Percentiles rank a stretch among this genome's conserved stretches.
Evolutionary conservation across 2,797 vertebrate genomes (phyloP).

Genomic region (Karalla daura): DNA sequence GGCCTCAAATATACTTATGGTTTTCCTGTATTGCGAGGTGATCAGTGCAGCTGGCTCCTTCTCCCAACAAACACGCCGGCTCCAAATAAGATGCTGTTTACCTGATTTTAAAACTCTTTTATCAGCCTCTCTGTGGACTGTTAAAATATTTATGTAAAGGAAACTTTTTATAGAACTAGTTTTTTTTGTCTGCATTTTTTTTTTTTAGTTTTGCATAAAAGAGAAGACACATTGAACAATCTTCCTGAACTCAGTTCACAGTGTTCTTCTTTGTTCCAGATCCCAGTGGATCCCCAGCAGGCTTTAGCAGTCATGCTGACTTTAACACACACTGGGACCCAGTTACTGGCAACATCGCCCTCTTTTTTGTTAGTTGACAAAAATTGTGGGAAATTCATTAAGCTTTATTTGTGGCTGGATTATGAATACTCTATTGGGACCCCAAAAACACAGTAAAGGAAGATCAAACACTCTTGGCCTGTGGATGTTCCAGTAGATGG

Average conservation of each 20-base stretch:
- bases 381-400: slow-evolving; percentile 16
- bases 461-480: slow-evolving; percentile 14
- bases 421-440: slow-evolving; percentile 23
- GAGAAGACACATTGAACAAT: slow-evolving; percentile 33
- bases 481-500: background rate
- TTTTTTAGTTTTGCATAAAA: slow-evolving; percentile 44
- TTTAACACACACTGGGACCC: slow-evolving; percentile 32
- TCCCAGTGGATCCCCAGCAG: slow-evolving; percentile 16
- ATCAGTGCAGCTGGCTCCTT: slow-evolving; percentile 32
- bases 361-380: slow-evolving; percentile 11
- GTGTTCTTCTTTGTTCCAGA: slow-evolving; percentile 27
- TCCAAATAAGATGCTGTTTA: slow-evolving; percentile 60
- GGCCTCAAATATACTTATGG: slow-evolving; percentile 45
- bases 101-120: slow-evolving; percentile 57
- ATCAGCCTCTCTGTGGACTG: slow-evolving; percentile 29
- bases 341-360: slow-evolving; percentile 22
- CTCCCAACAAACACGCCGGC: slow-evolving; percentile 33
- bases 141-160: slow-evolving; percentile 56
- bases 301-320: slow-evolving; percentile 30
- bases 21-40: slow-evolving; percentile 36
- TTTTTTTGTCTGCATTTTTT: background rate
- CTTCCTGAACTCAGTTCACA: slow-evolving; percentile 28
- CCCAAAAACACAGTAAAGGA: slow-evolving; percentile 13
- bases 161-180: slow-evolving; percentile 24
- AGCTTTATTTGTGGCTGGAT: slow-evolving; percentile 23